Evolutionary conservation across 2,113 vertebrate genomes (phyloP).

Genomic region (Catharus fuscescens): DNA sequence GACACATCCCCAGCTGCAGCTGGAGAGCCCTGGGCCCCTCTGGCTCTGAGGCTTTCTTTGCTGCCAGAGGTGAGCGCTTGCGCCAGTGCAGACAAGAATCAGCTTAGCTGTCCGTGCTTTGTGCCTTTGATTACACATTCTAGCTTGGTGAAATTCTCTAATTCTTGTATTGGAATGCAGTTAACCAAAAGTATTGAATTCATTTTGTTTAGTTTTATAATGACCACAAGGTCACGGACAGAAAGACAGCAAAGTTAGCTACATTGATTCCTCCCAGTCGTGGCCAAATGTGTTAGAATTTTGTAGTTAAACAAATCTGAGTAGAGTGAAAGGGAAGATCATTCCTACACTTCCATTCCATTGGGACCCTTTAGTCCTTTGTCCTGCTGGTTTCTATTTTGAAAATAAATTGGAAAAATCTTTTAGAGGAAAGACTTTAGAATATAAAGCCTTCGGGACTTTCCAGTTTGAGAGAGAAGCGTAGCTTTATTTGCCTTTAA

Average conservation of each 20-base stretch:
- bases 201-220: not conserved
- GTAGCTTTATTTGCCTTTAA: slow-evolving; percentile 62
- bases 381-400: slow-evolving; percentile 48
- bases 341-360: not conserved
- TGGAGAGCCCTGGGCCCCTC: not conserved
- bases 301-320: slow-evolving; percentile 2
- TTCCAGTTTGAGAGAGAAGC: slow-evolving; percentile 21
- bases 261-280: rapidly evolving
- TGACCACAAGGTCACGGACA: not conserved
- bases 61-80: not conserved
- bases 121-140: not conserved
- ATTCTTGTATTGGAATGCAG: not conserved
- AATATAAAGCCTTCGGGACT: slow-evolving; percentile 35
- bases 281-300: not conserved
- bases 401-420: slow-evolving; percentile 60
- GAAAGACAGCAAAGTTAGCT: not conserved
- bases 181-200: not conserved
- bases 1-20: not conserved
- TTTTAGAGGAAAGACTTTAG: slow-evolving; percentile 27
- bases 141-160: not conserved
- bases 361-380: slow-evolving; percentile 26
- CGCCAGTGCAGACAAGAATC: not conserved
- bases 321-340: not conserved
- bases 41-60: not conserved
- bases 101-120: not conserved